Percentiles rank a stretch among this genome's conserved stretches.
Evolutionary conservation across 2,797 vertebrate species (phyloP).

Genomic region (Mustela erminea): DNA sequence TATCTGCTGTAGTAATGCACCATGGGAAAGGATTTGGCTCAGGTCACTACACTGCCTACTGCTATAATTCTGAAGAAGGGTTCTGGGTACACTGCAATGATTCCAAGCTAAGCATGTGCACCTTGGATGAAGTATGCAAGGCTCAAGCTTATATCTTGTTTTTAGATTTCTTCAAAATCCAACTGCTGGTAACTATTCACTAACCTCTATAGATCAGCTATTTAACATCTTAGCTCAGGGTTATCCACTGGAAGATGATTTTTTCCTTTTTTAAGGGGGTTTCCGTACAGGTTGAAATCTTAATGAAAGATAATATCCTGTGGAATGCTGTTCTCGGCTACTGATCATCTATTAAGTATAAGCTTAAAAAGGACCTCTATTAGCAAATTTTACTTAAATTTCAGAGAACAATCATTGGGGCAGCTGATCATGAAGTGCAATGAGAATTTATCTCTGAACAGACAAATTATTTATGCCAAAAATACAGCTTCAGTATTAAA

Average conservation of each 20-base stretch:
- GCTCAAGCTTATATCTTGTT: conserved; percentile 99
- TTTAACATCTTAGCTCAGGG: background rate
- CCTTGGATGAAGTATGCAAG: conserved; percentile 97
- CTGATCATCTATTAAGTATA: background rate
- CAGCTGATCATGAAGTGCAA: conserved; percentile 15
- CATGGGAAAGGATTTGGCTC: conserved; percentile 95
- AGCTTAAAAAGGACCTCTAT: conserved; percentile 4
- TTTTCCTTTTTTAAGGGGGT: conserved; percentile 1
- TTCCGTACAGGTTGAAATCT: conserved; percentile 56
- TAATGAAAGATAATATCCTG: background rate
- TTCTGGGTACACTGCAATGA: conserved; percentile 99
- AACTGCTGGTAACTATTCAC: conserved; percentile 23
- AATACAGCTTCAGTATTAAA: conserved; percentile 62
- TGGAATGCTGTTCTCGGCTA: background rate
- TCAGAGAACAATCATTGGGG: background rate
- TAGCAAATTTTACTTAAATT: conserved; percentile 39
- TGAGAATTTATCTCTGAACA: background rate
- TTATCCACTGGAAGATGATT: background rate
- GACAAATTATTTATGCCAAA: conserved; percentile 74
- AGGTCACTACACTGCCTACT: conserved; percentile 95
- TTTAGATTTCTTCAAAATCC: conserved; percentile 80
- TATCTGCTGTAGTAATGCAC: conserved; percentile 95
- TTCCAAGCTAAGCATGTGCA: conserved; percentile 97
- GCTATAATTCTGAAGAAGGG: conserved; percentile 98
- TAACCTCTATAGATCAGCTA: background rate